These are phyloP conservation scores for Alviniconcha marisindica DNA, from an alignment of 1,140 invertebrate species.

Conservation along the genomic window DNA sequence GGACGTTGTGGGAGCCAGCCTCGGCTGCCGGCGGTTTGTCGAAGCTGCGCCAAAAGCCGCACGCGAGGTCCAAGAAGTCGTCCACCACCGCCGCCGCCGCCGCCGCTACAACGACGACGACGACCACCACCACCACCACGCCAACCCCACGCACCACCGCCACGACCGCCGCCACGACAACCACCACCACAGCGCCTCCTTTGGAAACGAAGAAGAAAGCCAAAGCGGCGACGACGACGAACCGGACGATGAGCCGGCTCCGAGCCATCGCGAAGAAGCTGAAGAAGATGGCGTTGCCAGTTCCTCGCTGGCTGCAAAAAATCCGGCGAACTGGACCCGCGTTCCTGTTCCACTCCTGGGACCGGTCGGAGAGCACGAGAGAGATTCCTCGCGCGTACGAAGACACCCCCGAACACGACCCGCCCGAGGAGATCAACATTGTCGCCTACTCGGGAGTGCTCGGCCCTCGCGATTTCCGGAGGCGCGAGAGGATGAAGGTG, in stretches of 20 bases:
- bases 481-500: neutral
- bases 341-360: slow-evolving; percentile 6
- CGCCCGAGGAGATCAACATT: neutral
- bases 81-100: neutral
- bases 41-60: neutral
- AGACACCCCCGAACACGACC: no score
- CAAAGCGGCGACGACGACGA: slow-evolving; percentile 5
- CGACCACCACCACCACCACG: neutral
- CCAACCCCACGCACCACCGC: neutral
- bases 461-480: neutral
- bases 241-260: slow-evolving; percentile 20
- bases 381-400: no score
- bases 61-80: neutral
- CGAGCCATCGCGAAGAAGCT: slow-evolving; percentile 3
- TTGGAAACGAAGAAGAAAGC: slow-evolving; percentile 13
- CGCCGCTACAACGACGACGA: no score
- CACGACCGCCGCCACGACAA: no score
- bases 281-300: neutral
- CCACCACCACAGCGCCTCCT: neutral
- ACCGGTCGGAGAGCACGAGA: neutral
- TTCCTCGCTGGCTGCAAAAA: slow-evolving; percentile 13
- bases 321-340: neutral
- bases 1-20: neutral
- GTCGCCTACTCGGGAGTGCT: neutral
- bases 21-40: no score